Percentiles rank a stretch among this genome's conserved stretches.
Conservation (phyloP, 2,113 vertebrate species). For the Tympanuchus pallidicinctus region DNA sequence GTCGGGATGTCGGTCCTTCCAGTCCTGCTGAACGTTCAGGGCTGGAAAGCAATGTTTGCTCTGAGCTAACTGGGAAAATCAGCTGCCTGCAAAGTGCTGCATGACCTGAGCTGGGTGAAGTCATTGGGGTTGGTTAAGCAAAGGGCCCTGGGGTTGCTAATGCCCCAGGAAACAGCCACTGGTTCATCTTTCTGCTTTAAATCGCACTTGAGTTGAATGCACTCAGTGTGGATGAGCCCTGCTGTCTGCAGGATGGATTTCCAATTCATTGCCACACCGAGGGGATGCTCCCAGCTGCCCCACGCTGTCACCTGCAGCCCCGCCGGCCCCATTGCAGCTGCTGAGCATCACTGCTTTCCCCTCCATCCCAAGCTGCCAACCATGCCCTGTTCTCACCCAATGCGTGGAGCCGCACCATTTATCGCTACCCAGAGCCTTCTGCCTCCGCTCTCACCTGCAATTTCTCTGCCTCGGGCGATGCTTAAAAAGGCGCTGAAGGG, state of each 20-base stretch:
- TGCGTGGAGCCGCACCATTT: rapidly evolving
- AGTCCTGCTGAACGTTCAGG: not conserved
- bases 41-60: not conserved
- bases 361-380: rapidly evolving
- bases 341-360: not conserved
- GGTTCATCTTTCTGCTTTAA: not conserved
- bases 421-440: no score
- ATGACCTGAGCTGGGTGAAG: constrained; percentile 25
- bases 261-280: no score
- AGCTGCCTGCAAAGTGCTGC: not conserved
- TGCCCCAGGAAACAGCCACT: not conserved
- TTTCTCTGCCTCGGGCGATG: not conserved
- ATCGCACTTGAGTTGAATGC: not conserved
- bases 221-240: rapidly evolving
- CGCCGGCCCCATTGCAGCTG: rapidly evolving
- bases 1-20: not conserved
- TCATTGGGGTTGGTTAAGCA: constrained; percentile 4
- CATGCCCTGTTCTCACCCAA: rapidly evolving
- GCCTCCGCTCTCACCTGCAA: not conserved
- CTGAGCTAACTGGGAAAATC: not conserved
- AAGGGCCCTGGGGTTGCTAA: constrained; percentile 13
- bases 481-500: not conserved
- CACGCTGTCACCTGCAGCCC: rapidly evolving
- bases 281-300: not conserved
- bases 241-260: rapidly evolving